Evolutionary conservation across 1,140 invertebrate species (phyloP).

Genomic region (Cyrtorhinus lividipennis): DNA sequence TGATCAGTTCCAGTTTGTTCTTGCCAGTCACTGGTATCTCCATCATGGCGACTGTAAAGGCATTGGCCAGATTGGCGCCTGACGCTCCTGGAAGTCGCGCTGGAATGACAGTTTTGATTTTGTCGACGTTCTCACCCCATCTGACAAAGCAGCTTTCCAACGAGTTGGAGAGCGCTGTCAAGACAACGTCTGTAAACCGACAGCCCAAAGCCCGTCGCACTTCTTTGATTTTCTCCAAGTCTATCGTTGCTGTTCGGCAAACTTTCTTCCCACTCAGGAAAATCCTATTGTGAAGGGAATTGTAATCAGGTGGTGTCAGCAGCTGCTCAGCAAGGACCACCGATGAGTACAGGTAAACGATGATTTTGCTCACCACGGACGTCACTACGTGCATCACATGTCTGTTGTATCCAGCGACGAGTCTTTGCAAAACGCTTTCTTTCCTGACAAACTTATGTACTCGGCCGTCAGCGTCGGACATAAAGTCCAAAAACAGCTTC

Average conservation of each 20-base stretch:
- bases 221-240: not conserved
- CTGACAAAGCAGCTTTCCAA: not conserved
- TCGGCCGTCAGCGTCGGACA: not conserved
- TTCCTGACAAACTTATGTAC: not conserved
- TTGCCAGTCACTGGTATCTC: not conserved
- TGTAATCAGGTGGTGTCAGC: not conserved
- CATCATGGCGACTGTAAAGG: not conserved
- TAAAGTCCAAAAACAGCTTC: not conserved
- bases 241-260: not conserved
- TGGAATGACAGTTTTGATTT: not conserved
- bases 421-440: not conserved
- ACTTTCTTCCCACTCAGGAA: slow-evolving; percentile 1
- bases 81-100: not conserved
- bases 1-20: not conserved
- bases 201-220: not conserved
- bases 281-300: not conserved
- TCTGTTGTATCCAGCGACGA: not conserved
- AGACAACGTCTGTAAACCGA: not conserved
- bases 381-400: not conserved
- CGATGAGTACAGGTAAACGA: not conserved
- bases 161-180: not conserved
- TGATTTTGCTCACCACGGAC: not conserved
- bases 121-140: not conserved
- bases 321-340: not conserved
- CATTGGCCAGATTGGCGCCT: not conserved